These are phyloP conservation scores for Hoplostethus atlanticus DNA, from an alignment of 2,797 vertebrate species.

Conservation along the genomic window DNA sequence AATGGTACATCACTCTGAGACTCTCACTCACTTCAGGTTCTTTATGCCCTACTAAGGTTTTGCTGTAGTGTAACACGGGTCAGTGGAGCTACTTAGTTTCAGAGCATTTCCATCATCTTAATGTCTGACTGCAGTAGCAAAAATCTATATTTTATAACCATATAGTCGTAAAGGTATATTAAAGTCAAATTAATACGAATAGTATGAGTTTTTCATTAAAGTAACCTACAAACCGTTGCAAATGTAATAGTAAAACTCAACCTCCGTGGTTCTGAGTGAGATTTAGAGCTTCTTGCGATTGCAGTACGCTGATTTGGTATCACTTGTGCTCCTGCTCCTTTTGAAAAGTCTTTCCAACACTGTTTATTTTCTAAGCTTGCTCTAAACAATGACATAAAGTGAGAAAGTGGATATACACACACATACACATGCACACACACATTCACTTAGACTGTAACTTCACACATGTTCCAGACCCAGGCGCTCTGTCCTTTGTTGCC, in stretches of 20 bases:
- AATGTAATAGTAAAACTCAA: background rate
- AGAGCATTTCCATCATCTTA: background rate
- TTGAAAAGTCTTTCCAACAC: background rate
- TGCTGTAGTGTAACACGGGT: background rate
- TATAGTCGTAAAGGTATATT: background rate
- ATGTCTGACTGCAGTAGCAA: background rate
- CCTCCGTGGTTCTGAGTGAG: background rate
- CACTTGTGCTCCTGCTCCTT: background rate
- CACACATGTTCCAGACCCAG: slow-evolving; percentile 13
- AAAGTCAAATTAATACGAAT: background rate
- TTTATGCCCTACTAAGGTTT: background rate
- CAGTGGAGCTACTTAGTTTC: background rate
- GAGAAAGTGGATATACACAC: background rate
- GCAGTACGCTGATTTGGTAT: background rate
- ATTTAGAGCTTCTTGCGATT: background rate
- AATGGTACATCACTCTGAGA: background rate
- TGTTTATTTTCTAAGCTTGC: background rate
- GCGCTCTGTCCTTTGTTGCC: slow-evolving; percentile 47
- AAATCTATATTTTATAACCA: background rate
- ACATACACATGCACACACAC: background rate
- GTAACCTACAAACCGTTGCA: background rate
- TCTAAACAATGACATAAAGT: background rate
- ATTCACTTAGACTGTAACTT: slow-evolving; percentile 16
- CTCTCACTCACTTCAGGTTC: background rate
- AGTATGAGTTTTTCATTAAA: background rate